Base-by-base conservation (phyloP, 1,140 invertebrate genomes). In the Penaeus vannamei region DNA sequence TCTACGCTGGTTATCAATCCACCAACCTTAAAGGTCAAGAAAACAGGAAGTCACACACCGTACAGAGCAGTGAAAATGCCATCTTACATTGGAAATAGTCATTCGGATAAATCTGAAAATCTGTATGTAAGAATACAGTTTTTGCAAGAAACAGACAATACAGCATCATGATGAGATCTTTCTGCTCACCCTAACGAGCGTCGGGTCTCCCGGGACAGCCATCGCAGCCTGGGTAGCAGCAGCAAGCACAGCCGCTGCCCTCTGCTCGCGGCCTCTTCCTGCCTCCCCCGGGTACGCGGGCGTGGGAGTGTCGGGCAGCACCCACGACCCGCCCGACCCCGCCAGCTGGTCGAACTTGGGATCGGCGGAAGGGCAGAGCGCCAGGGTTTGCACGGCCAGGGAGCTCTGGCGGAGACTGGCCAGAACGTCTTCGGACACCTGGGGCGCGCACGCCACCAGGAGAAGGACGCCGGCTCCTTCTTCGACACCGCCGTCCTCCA, bases 331-430 rank as follows among this genome's bases (percentile, higher is more conserved):
- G 14, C 61, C 84, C 14, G 53, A 32, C 14, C 76, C 62, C 2
- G 90, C 90, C 23, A 91, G 90, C 84, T 91, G 90, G 82, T 91
- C 90, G 82, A 91, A 86, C 60, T 86, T 26, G 0, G 83, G 76
- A 2, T 66, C 59, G 29, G 89, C 53, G 36, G 80, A 20, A 8
- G 89, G 66, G 53, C 91, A 91, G 10, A 91, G 60, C 2, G 89
- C 89, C 17, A 91, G 20, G 69, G 91, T 91, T 60, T 91, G 91
- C n/a, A 91, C 66, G 29, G 76, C 23, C 22, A 66, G 59, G 36
- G 69, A 46, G 42, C 82, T 26, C 12, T 62, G 60, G 1, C 42
- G 36, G 26, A 85, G 26, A 29, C 72, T 36, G 59, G 85, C 29
- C 1, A 85, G 29, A 82, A 72, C 53, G 32, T n/a, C 32, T 0